phyloP scores from a whole-genome alignment of 2,113 vertebrate genomes.

The Python bivittatus region DNA sequence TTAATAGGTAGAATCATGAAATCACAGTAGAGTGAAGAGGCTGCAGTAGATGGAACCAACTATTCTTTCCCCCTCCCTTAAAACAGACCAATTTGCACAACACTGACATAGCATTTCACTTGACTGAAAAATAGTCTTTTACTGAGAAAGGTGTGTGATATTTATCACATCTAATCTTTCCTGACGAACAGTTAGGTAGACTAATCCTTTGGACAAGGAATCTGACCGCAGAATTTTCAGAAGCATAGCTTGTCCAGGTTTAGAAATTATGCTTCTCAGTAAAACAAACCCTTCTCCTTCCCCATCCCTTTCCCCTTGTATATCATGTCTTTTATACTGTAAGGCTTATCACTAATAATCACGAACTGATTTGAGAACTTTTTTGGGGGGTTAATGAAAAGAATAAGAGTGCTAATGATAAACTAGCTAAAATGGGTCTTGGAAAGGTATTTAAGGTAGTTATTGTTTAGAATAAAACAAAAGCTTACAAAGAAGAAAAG shows the following conservation, averaged over 20 bases:
- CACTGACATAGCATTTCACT: too few species aligned
- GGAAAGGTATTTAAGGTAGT: neutral
- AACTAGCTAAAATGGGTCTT: neutral
- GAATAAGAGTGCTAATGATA: neutral
- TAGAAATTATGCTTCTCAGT: neutral
- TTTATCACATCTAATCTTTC: neutral
- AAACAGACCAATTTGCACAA: neutral
- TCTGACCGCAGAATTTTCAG: neutral
- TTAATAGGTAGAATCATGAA: neutral
- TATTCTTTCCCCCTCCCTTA: neutral
- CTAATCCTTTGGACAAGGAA: neutral
- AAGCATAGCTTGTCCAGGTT: neutral
- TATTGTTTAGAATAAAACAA: neutral
- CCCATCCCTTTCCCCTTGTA: neutral
- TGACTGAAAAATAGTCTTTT: neutral
- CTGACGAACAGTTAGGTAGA: neutral
- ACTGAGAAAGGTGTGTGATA: neutral
- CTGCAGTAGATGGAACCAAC: neutral
- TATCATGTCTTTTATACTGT: too few species aligned
- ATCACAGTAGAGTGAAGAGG: neutral
- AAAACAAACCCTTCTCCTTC: neutral
- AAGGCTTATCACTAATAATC: neutral
- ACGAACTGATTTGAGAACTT: neutral
- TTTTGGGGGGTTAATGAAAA: neutral
- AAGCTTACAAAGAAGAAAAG: neutral